phyloP scores from a whole-genome alignment of 2,113 vertebrate species.

The Pygoscelis antarcticus region DNA sequence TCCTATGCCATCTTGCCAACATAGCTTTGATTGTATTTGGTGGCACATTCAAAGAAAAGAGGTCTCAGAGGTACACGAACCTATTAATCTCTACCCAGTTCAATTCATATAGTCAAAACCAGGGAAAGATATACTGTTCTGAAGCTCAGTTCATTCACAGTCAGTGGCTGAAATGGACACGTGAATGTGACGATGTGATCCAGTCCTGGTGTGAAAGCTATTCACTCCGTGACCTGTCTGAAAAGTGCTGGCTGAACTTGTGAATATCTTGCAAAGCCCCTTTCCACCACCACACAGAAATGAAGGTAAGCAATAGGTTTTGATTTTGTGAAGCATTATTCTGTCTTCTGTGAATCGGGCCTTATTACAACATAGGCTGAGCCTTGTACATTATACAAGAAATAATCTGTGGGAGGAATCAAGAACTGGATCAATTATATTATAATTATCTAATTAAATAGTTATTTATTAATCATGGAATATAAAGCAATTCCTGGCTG shows the following conservation, averaged over 20 bases:
- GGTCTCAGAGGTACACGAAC: background rate
- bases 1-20: background rate
- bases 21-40: background rate
- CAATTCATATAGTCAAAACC: background rate
- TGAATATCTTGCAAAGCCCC: background rate
- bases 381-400: background rate
- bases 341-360: background rate
- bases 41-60: background rate
- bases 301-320: background rate
- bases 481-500: background rate
- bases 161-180: background rate
- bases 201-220: background rate
- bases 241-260: background rate
- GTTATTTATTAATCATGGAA: background rate
- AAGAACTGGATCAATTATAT: background rate
- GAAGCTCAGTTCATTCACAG: background rate
- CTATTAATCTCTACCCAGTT: background rate
- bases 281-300: background rate
- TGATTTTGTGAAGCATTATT: background rate
- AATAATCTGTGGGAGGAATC: background rate
- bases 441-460: background rate
- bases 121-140: background rate
- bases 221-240: background rate
- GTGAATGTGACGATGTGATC: background rate
- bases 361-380: background rate